Evolutionary conservation across 1,140 invertebrate genomes (phyloP), one percentile per base, ranked within the genome.

Genomic region (Neodiprion fabricii): DNA sequence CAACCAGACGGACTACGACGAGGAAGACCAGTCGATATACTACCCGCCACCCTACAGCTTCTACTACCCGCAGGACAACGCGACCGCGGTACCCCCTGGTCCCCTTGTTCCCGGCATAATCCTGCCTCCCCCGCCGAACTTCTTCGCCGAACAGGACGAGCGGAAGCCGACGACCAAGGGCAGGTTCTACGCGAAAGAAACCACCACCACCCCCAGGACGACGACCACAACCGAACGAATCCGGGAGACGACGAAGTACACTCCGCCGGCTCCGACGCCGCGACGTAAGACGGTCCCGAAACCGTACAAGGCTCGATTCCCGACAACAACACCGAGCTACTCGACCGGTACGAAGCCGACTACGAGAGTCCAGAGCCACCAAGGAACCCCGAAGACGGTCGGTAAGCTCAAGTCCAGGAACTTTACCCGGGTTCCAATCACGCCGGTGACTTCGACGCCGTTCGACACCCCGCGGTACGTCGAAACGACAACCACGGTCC

Each of bases 31-130:
- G 80, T 96, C 95, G 71, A 93, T 96, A 17, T 96, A 96, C 82
- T 96, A 96, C 90, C 95, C 95, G 75, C 95, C 95, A 79, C 94
- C 95, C 1, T 96, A 96, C 87, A 96, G 95, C 86, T 96, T 96
- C 87, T 92, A 93, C 74, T 96, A 96, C 85, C 90, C 90, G 76
- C 92, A 91, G 79, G 94, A 95, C 80, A 95, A 96, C 85, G 90
- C 92, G 1, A 94, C 92, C 48, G 89, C 88, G 21, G 94, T 96
- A 53, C 93, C 95, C 14, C 93, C 95, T 0, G 96, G 96, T 71
- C 96, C 95, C 0, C 84, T 96, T 67, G 95, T 96, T 7, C 96
- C 96, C 4, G 96, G 96, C 23, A 95, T 97, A 68, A 93, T 96
- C 14, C 85, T 97, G 49, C 95, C 96, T 5, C 96, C 96, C 1